phyloP scores from a whole-genome alignment of 2,113 vertebrate species.

The Brevimyrus niger region DNA sequence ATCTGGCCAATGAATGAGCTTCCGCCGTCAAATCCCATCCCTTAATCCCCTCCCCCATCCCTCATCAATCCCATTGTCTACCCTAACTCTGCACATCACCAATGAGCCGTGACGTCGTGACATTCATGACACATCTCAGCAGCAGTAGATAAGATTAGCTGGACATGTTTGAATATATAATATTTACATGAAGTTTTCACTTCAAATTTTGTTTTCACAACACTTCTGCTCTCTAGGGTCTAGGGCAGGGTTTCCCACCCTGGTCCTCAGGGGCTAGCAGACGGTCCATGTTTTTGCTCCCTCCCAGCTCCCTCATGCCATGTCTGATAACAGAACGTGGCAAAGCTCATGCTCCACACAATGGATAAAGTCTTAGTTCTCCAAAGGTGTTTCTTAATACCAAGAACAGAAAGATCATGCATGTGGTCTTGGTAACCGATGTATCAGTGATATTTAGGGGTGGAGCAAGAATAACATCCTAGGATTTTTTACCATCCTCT shows the following conservation, averaged over 20 bases:
- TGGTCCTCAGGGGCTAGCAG: too few relatives aligned
- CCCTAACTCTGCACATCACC: not conserved
- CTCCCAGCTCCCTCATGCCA: not conserved
- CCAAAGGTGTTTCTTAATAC: too few relatives aligned
- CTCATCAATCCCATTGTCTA: not conserved
- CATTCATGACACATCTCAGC: not conserved
- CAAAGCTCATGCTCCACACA: not conserved
- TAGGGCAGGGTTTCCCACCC: not conserved
- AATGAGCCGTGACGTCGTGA: not conserved
- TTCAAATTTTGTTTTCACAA: not conserved
- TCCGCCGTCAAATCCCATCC: not conserved
- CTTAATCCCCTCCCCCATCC: not conserved
- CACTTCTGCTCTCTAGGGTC: not conserved
- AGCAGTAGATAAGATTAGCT: not conserved
- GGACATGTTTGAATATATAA: not conserved
- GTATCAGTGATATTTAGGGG: not conserved
- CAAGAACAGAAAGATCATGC: too few relatives aligned
- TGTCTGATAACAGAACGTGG: not conserved
- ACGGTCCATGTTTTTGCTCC: not conserved
- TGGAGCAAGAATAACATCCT: not conserved
- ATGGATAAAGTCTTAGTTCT: not conserved
- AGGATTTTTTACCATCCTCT: not conserved
- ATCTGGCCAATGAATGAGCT: not conserved
- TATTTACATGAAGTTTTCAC: not conserved
- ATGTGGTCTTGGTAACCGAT: not conserved